Evolutionary conservation across 2,888 invertebrate species (phyloP).

Genomic region (Stenolophus ochropezus): DNA sequence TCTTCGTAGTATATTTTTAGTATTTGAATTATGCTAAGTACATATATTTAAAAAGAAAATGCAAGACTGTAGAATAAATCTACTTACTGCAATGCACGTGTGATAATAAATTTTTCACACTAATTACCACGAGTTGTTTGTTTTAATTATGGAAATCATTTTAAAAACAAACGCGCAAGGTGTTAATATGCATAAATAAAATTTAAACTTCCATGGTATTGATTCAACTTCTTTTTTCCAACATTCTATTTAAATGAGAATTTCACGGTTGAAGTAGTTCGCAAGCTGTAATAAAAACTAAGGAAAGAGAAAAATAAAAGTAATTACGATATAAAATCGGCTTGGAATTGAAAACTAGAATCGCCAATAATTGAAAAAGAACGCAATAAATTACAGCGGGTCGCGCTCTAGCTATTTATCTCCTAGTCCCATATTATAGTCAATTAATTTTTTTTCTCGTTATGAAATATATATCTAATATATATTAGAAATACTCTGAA

Average conservation of each 20-base stretch:
- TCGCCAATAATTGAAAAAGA: slow-evolving; percentile 19
- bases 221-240: not conserved
- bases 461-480: slow-evolving; percentile 55
- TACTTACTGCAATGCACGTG: too few species aligned
- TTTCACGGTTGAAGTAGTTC: slow-evolving; percentile 1
- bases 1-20: too few species aligned
- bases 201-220: not conserved
- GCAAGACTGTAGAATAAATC: too few species aligned
- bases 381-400: not conserved
- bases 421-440: slow-evolving; percentile 72
- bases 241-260: not conserved
- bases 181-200: not conserved
- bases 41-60: too few species aligned
- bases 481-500: slow-evolving; percentile 62
- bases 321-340: slow-evolving; percentile 15
- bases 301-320: slow-evolving; percentile 10
- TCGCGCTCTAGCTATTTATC: slow-evolving; percentile 21
- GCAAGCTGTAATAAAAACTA: not conserved
- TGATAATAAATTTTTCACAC: too few species aligned
- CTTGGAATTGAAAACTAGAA: slow-evolving; percentile 28
- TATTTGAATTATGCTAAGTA: too few species aligned
- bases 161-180: too few species aligned
- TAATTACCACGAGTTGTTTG: too few species aligned
- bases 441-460: slow-evolving; percentile 69
- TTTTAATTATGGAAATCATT: too few species aligned